Conservation (phyloP, 2,888 invertebrate species). For the Masnerella sp. region DNA sequence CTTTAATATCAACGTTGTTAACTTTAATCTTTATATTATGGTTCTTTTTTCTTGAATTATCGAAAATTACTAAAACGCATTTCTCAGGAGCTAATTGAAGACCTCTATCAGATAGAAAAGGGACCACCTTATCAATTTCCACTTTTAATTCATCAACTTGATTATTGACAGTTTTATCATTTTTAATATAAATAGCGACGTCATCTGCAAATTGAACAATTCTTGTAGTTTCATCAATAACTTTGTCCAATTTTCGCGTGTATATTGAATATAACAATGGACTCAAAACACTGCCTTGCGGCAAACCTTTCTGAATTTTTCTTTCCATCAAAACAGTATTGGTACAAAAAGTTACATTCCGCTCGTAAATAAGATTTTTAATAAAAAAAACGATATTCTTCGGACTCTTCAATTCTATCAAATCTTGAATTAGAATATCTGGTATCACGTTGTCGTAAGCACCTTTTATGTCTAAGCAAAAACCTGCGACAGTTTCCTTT, state of each 20-base stretch:
- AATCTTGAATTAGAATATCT: conserved; percentile 32
- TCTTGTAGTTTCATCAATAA: background rate
- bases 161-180: background rate
- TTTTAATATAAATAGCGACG: conserved; percentile 2
- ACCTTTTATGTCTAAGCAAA: too few species aligned
- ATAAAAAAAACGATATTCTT: conserved; percentile 28
- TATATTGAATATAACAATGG: conserved; percentile 33
- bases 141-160: background rate
- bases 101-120: background rate
- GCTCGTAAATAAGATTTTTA: conserved; percentile 11
- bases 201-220: conserved; percentile 48
- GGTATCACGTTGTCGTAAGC: conserved; percentile 51
- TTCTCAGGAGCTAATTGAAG: conserved; percentile 22
- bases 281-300: conserved; percentile 36
- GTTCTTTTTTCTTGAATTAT: conserved; percentile 3
- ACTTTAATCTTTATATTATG: conserved; percentile 1
- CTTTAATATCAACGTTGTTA: background rate
- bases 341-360: conserved; percentile 9
- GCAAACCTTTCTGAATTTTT: conserved; percentile 18
- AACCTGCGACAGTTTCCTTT: too few species aligned
- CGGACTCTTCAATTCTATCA: conserved; percentile 16
- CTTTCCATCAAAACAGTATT: background rate
- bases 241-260: conserved; percentile 3
- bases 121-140: too few species aligned
- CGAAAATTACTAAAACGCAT: conserved; percentile 9